Base-by-base conservation (phyloP, 2,797 vertebrate genomes). In the Sebastes trivittatus region DNA sequence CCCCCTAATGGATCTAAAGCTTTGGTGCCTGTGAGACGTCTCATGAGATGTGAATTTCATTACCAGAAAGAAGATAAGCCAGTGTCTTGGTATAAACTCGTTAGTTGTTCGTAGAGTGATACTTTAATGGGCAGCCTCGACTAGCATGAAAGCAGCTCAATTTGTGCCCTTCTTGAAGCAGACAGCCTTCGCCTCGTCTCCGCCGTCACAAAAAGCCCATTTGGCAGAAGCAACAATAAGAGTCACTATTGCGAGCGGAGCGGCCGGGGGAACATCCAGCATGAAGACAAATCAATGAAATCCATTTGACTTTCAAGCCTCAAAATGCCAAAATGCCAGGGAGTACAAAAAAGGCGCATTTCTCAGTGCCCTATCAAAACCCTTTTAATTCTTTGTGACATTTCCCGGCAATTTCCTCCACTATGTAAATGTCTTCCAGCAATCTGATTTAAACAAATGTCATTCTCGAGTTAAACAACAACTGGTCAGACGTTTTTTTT, bases 401-500 rank as follows among this genome's bases (percentile, higher is more conserved):
- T 96, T 96, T 96, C 83, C 85, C 66, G 69, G 91, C 94, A 90
- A 94, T 95, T 95, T 93, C 90, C 92, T 92, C 75, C 88, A 52
- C 87, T 94, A 95, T 96, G 94, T 85, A 95, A 96, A 96, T 95
- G 91, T 86, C 85, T 84, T 80, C 83, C 72, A 69, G 81, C 93
- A 93, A 96, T 96, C 94, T 94, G 95, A 95, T 96, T 94, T 87
- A 64, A 88, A 92, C 89, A 95, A 96, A 96, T 96, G 95, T 94
- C 95, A 94, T 92, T 94, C 87, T 87, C 82, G 92, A 93, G 88
- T 85, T 91, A 77, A 91, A 94, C 86, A 91, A 87, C 83, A 91
- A 89, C 59, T 38, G 88, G 86, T 86, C 87, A 72, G 80, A 80
- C 72, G 38, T 72, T 73, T 42, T 84, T 89, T 75, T 75, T 80